Conservation (phyloP, 2,113 vertebrate genomes). For the Cercocebus atys region DNA sequence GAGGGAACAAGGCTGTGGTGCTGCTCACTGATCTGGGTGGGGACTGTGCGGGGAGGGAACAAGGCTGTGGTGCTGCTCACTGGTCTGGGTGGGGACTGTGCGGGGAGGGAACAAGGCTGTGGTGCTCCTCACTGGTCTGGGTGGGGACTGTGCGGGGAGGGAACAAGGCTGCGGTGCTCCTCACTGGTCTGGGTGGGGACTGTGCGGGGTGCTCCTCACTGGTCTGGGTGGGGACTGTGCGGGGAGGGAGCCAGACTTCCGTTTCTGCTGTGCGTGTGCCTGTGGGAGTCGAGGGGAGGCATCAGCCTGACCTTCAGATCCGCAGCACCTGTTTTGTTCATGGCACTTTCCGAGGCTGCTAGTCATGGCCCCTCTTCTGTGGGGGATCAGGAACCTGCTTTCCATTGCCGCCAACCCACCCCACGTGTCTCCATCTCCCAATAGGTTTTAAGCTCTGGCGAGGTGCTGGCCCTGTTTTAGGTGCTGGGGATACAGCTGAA, state of each 20-base stretch:
- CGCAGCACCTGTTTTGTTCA: not conserved
- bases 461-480: not conserved
- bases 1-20: too few relatives aligned
- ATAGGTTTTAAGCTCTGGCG: not conserved
- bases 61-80: too few relatives aligned
- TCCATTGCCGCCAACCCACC: not conserved
- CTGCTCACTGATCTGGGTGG: too few relatives aligned
- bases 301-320: not conserved
- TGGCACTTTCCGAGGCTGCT: not conserved
- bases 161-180: not conserved
- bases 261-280: fast-evolving
- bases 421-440: not conserved
- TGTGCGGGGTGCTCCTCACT: not conserved
- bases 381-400: not conserved
- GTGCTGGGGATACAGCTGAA: not conserved
- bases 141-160: not conserved
- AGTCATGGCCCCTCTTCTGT: not conserved
- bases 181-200: too few relatives aligned
- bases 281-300: not conserved
- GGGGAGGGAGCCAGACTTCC: not conserved
- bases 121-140: not conserved
- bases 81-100: too few relatives aligned
- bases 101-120: not conserved
- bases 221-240: not conserved
- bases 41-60: too few relatives aligned